Evolutionary conservation across 35 echinoderm and acorn worm species (phyloP).

Genomic region (Ophiothrix spiculata): DNA sequence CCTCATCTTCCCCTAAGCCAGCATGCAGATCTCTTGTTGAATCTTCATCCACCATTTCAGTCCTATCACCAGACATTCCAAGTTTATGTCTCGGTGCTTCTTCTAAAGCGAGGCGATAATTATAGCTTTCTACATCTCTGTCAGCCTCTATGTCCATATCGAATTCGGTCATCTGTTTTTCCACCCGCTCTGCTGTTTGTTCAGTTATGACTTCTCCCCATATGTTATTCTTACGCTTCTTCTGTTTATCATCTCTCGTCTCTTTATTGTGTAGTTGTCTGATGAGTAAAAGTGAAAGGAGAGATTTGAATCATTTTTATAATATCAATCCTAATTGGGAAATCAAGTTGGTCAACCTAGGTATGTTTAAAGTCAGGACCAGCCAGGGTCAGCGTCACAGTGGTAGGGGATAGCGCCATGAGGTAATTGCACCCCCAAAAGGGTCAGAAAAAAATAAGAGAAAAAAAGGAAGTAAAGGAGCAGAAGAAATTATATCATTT

Average conservation of each 20-base stretch:
- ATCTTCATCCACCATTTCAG: not conserved
- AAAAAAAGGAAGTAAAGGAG: too few species aligned
- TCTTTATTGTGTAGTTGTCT: not conserved
- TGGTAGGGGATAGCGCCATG: too few species aligned
- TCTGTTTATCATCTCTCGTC: not conserved
- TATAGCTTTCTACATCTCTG: slow-evolving; percentile 79
- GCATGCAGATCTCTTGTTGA: slow-evolving; percentile 24
- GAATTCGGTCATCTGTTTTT: slow-evolving; percentile 58
- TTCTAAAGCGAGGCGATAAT: slow-evolving; percentile 33
- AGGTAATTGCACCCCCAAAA: too few species aligned
- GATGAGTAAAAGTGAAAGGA: too few species aligned
- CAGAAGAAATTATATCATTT: too few species aligned
- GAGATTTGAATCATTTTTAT: too few species aligned
- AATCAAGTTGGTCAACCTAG: too few species aligned
- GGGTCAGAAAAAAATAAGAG: too few species aligned
- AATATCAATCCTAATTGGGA: too few species aligned
- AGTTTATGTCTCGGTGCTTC: slow-evolving; percentile 10
- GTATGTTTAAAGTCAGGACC: too few species aligned
- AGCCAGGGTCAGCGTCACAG: too few species aligned
- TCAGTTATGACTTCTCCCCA: slow-evolving; percentile 71
- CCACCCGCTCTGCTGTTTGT: slow-evolving; percentile 63
- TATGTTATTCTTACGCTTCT: slow-evolving; percentile 65
- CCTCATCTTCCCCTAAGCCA: slow-evolving; percentile 48
- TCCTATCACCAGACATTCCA: slow-evolving; percentile 30
- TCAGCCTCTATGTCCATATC: slow-evolving; percentile 44